phyloP scores from a whole-genome alignment of 2,113 vertebrate genomes.

The Zonotrichia leucophrys region DNA sequence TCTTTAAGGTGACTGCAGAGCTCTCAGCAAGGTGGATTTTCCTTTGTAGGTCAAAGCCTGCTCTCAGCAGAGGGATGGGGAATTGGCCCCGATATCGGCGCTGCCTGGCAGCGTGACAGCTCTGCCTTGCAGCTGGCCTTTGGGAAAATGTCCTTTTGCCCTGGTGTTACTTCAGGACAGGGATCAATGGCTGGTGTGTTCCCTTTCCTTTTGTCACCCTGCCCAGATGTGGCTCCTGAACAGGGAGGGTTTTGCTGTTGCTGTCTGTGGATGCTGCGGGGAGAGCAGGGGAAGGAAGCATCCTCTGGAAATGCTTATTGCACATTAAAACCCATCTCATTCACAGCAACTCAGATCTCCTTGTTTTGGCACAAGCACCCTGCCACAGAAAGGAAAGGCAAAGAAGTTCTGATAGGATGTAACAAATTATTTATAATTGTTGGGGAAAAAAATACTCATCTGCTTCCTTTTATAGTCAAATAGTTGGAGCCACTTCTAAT shows the following conservation, averaged over 20 bases:
- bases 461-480: constrained; percentile 56
- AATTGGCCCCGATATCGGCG: rapidly evolving
- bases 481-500: constrained; percentile 9
- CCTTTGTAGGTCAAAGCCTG: background rate
- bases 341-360: constrained; percentile 24
- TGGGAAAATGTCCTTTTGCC: background rate
- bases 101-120: background rate
- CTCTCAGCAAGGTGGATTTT: background rate
- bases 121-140: background rate
- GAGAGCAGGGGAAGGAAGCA: background rate
- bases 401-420: constrained; percentile 49
- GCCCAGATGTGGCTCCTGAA: background rate
- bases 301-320: background rate
- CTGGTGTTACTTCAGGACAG: background rate
- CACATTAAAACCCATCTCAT: background rate
- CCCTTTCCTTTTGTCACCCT: background rate
- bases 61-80: background rate
- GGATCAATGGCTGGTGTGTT: background rate
- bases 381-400: constrained; percentile 21
- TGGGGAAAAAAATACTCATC: background rate
- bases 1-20: background rate
- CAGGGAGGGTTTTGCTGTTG: background rate
- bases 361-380: constrained; percentile 52
- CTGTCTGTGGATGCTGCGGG: background rate
- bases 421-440: constrained; percentile 58